phyloP scores from a whole-genome alignment of 1,140 invertebrate species.

The Caenorhabditis latens region DNA sequence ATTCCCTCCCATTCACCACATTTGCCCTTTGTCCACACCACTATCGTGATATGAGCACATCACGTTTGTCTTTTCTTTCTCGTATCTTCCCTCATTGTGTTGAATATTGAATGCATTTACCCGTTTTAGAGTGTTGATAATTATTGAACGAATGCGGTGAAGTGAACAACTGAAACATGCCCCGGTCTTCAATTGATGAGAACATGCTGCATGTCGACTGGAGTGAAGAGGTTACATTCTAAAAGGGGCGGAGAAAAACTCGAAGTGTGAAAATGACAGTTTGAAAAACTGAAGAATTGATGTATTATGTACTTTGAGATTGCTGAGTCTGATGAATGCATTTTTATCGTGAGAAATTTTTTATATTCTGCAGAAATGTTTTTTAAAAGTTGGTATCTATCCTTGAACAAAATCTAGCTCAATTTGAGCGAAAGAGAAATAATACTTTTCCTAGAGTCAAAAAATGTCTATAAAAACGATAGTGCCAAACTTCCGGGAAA shows the following conservation, averaged over 20 bases:
- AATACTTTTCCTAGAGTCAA: too few species aligned
- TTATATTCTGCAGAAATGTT: not conserved
- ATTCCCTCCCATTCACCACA: conserved; percentile 23
- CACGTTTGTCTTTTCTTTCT: conserved; percentile 7
- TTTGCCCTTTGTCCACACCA: conserved; percentile 42
- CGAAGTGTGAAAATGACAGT: conserved; percentile 3
- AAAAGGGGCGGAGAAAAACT: not conserved
- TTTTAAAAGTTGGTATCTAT: not conserved
- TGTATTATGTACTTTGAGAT: not conserved
- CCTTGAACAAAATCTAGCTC: too few species aligned
- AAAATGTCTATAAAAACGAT: too few species aligned
- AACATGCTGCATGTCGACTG: conserved; percentile 51
- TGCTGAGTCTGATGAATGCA: not conserved
- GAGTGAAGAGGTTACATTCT: conserved; percentile 25
- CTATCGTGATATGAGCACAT: conserved; percentile 44
- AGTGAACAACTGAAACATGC: not conserved
- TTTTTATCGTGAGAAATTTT: not conserved
- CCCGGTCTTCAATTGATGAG: conserved; percentile 29
- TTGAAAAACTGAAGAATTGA: not conserved
- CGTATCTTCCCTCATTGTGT: not conserved
- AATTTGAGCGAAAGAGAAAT: too few species aligned
- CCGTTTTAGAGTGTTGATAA: conserved; percentile 38
- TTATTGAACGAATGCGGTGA: conserved; percentile 51
- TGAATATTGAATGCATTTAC: not conserved
- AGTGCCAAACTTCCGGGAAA: too few species aligned